Evolutionary conservation across 2,888 invertebrate species (phyloP).

Genomic region (Eupithecia abbreviata): DNA sequence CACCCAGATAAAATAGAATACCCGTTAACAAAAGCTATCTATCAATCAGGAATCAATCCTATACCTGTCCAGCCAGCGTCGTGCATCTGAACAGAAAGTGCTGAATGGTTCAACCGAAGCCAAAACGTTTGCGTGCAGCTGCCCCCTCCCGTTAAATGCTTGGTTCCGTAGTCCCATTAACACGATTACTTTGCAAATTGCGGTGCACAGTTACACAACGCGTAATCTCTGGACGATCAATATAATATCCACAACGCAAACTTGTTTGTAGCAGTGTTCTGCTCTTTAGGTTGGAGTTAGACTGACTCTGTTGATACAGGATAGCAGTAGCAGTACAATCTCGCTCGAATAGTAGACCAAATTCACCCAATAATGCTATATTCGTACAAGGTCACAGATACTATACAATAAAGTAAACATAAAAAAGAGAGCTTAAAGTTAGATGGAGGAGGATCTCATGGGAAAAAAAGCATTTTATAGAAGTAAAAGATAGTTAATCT

Average conservation of each 20-base stretch:
- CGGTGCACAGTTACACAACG: slow-evolving; percentile 3
- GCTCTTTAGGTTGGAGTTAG: not conserved
- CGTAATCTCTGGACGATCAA: not conserved
- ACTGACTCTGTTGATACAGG: not conserved
- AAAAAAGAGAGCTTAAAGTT: not conserved
- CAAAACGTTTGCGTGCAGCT: slow-evolving; percentile 54
- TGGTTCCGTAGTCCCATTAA: slow-evolving; percentile 48
- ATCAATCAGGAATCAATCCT: slow-evolving; percentile 6
- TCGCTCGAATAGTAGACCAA: not conserved
- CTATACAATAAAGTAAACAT: not conserved
- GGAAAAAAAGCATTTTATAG: no score
- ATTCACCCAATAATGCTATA: not conserved
- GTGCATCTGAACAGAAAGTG: not conserved
- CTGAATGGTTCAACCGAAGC: slow-evolving; percentile 52
- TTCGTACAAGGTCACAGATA: not conserved
- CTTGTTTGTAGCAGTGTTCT: not conserved
- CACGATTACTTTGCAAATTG: slow-evolving; percentile 5
- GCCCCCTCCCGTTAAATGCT: slow-evolving; percentile 50
- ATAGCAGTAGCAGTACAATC: not conserved
- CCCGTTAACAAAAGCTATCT: slow-evolving; percentile 6
- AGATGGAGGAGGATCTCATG: not conserved
- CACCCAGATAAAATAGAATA: not conserved
- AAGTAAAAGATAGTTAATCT: no score
- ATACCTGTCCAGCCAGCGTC: not conserved
- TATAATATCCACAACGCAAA: not conserved